A percentile compares a stretch with the other conserved stretches of the same genome.
These are phyloP conservation scores for Drosophila stalkeri DNA, from an alignment of 2,888 invertebrate species.

Conservation along the genomic window DNA sequence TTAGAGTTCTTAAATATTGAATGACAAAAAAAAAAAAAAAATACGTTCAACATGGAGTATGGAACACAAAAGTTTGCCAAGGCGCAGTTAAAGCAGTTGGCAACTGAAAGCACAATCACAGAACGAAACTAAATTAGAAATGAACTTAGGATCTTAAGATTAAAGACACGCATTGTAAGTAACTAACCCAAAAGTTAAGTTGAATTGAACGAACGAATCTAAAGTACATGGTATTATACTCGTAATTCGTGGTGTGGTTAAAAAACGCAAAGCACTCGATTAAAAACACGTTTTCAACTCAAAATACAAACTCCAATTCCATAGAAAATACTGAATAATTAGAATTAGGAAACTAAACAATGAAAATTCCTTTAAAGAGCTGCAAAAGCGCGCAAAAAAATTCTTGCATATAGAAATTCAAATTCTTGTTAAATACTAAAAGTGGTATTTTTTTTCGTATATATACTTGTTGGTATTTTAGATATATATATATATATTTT, in stretches of 20 bases:
- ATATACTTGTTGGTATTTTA: not conserved
- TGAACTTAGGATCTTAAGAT: constrained; percentile 16
- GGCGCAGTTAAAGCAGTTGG: constrained; percentile 50
- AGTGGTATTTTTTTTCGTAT: constrained; percentile 32
- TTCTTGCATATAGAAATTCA: constrained; percentile 71
- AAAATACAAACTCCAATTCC: constrained; percentile 45
- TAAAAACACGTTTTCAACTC: constrained; percentile 34
- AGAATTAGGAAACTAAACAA: constrained; percentile 13
- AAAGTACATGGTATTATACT: constrained; percentile 33
- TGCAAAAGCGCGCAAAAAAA: constrained; percentile 68
- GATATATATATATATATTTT: constrained; percentile 1
- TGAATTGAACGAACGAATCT: constrained; percentile 15
- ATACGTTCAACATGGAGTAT: constrained; percentile 33
- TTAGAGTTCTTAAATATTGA: constrained; percentile 13
- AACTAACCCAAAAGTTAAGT: constrained; percentile 19
- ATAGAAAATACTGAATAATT: constrained; percentile 23
- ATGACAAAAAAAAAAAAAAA: not conserved
- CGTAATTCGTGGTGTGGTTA: constrained; percentile 52
- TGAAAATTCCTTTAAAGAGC: constrained; percentile 25
- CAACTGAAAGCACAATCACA: constrained; percentile 30
- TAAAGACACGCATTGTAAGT: constrained; percentile 33
- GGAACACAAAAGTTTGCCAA: constrained; percentile 37
- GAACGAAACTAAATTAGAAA: not conserved
- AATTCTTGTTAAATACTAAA: constrained; percentile 39
- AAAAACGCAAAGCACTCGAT: constrained; percentile 46